These are phyloP conservation scores for Periparus ater DNA, from an alignment of 2,797 vertebrate genomes.

Conservation along the genomic window DNA sequence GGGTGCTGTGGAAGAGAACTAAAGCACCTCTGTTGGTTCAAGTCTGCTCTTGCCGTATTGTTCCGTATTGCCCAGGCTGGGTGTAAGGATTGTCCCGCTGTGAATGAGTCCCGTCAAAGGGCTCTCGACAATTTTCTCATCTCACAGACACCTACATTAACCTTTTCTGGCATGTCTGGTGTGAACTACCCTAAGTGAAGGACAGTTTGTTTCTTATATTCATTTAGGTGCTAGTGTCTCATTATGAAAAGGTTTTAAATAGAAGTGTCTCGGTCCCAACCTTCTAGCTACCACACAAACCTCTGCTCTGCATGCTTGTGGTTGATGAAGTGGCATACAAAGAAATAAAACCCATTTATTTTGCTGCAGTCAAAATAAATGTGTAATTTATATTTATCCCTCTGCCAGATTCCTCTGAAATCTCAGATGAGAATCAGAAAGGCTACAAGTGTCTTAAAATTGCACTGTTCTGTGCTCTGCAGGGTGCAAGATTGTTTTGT, in stretches of 20 bases:
- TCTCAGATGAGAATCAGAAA: conserved; percentile 4
- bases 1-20: background rate
- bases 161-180: background rate
- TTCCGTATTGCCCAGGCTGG: background rate
- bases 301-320: background rate
- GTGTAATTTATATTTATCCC: conserved; percentile 6
- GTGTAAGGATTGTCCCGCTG: background rate
- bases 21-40: background rate
- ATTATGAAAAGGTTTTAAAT: background rate
- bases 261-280: background rate
- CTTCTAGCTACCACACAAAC: background rate
- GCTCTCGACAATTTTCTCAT: background rate
- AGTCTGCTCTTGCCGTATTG: background rate
- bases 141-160: background rate
- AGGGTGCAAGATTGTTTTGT: background rate
- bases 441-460: background rate
- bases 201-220: background rate
- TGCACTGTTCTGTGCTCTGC: background rate
- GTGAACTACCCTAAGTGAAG: background rate
- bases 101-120: background rate
- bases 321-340: background rate
- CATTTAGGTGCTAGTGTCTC: background rate
- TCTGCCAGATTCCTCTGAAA: conserved; percentile 1
- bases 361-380: conserved; percentile 15
- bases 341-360: background rate